phyloP scores from a whole-genome alignment of 2,113 vertebrate genomes.

The Himantopus leucocephalus region DNA sequence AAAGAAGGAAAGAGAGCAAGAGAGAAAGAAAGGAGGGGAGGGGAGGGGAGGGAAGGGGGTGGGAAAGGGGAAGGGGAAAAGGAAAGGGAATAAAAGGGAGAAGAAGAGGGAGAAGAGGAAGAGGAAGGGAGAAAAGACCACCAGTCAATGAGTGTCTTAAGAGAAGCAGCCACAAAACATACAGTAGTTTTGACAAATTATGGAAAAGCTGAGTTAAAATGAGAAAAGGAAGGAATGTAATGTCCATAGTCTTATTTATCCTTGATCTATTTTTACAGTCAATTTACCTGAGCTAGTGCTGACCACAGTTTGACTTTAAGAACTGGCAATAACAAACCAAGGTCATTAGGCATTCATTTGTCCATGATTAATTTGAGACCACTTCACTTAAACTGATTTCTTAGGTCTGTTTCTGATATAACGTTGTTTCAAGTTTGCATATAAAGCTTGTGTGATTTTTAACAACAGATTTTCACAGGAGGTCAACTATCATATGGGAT shows the following conservation, averaged over 20 bases:
- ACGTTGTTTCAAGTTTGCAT: not conserved
- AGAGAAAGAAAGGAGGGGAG: not conserved
- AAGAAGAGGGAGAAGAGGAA: not conserved
- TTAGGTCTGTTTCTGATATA: not conserved
- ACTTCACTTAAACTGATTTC: not conserved
- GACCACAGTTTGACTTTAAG: not conserved
- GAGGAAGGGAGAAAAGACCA: not conserved
- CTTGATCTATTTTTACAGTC: not conserved
- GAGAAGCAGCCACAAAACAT: not conserved
- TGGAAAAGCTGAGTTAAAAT: not conserved
- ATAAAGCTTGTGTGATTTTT: not conserved
- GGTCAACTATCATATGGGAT: not conserved
- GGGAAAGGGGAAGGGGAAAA: not conserved
- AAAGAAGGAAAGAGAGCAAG: not conserved
- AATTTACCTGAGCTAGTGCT: not conserved
- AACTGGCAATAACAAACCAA: not conserved
- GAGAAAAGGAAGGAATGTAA: not conserved
- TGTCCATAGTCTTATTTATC: not conserved
- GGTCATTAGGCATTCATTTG: not conserved
- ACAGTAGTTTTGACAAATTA: not conserved
- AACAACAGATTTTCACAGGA: not conserved
- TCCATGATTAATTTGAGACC: not conserved
- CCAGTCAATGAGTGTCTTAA: not conserved
- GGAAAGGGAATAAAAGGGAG: not conserved
- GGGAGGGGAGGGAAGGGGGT: not conserved